These are phyloP conservation scores for Rhagoletis zephyria DNA, from an alignment of 1,140 invertebrate genomes.

Conservation along the genomic window DNA sequence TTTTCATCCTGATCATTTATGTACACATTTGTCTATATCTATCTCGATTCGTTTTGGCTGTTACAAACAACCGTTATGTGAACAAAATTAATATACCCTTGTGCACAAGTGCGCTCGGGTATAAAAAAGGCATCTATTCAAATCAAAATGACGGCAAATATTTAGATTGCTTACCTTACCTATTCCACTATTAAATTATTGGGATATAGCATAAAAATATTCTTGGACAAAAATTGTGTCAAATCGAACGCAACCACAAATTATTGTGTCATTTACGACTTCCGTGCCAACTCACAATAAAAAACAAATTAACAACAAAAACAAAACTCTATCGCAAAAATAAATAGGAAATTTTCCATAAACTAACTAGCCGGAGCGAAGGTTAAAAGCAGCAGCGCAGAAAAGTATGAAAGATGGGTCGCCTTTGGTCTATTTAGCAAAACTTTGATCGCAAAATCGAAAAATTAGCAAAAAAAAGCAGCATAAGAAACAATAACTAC, in stretches of 20 bases:
- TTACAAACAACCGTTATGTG: too few relatives aligned
- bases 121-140: too few relatives aligned
- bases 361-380: background rate
- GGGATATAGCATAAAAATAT: background rate
- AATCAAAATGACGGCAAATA: background rate
- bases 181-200: background rate
- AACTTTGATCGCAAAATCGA: background rate
- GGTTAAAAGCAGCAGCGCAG: background rate
- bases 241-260: slow-evolving; percentile 29
- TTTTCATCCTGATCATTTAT: too few relatives aligned
- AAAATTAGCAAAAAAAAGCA: background rate
- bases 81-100: too few relatives aligned
- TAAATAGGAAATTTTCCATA: background rate
- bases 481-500: background rate
- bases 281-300: background rate
- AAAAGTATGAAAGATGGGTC: slow-evolving; percentile 29
- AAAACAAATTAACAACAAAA: background rate
- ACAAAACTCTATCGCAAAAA: background rate
- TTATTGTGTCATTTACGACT: slow-evolving; percentile 33
- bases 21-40: too few relatives aligned
- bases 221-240: slow-evolving; percentile 24
- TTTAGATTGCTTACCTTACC: background rate
- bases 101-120: too few relatives aligned
- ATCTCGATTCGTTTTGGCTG: too few relatives aligned
- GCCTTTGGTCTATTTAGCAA: slow-evolving; percentile 23